phyloP scores from a whole-genome alignment of 2,797 vertebrate species.

The Strix occidentalis region DNA sequence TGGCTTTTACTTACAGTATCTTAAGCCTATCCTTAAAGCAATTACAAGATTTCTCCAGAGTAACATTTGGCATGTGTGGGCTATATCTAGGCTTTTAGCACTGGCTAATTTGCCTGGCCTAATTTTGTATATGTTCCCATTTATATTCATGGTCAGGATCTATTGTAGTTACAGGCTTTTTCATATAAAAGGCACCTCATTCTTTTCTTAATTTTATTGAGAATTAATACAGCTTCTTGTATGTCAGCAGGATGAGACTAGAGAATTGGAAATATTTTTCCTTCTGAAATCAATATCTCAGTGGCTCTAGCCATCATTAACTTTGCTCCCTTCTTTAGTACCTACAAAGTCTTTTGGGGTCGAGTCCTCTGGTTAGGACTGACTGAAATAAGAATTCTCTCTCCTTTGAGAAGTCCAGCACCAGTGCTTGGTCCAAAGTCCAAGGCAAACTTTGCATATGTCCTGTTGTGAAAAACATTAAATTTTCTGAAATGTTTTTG shows the following conservation, averaged over 20 bases:
- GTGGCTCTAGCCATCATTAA: background rate
- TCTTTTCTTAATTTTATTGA: slow-evolving; percentile 39
- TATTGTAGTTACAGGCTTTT: slow-evolving; percentile 37
- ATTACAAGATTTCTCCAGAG: slow-evolving; percentile 51
- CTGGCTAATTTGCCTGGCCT: slow-evolving; percentile 19
- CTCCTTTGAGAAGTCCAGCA: background rate
- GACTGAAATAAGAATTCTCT: background rate
- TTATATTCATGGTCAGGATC: slow-evolving; percentile 54
- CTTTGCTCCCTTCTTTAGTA: background rate
- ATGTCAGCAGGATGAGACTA: background rate
- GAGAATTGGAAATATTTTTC: slow-evolving; percentile 2
- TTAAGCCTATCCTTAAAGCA: slow-evolving; percentile 54
- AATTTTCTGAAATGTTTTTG: background rate
- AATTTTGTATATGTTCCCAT: slow-evolving; percentile 51
- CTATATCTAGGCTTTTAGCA: slow-evolving; percentile 47
- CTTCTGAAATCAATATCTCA: background rate
- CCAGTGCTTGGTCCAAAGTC: background rate
- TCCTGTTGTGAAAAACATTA: background rate
- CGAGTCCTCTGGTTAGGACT: background rate
- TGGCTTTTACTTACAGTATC: slow-evolving; percentile 53
- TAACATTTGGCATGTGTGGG: background rate
- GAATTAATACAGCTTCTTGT: slow-evolving; percentile 30
- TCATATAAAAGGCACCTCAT: background rate
- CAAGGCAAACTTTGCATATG: background rate
- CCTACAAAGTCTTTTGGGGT: background rate